Conservation (phyloP, 2,888 invertebrate species). For the Diachrysia chrysitis region DNA sequence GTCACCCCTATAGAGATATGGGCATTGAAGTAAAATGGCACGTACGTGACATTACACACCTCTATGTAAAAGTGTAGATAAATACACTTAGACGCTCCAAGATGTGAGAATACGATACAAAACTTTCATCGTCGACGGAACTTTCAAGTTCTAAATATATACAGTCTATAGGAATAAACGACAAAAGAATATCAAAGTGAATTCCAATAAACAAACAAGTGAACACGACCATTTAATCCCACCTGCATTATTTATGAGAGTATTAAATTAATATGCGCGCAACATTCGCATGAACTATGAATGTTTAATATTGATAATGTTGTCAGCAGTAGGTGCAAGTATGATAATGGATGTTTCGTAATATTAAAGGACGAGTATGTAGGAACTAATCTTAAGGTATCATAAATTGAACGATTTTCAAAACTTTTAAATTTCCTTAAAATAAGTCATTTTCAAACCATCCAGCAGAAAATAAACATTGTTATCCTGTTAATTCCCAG, state of each 20-base stretch:
- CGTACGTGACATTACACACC: constrained; percentile 9
- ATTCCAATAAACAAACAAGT: constrained; percentile 32
- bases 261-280: constrained; percentile 57
- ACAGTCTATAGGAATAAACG: neutral
- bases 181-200: constrained; percentile 18
- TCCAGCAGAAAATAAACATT: too few species aligned
- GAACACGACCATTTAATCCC: constrained; percentile 39
- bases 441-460: too few species aligned
- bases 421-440: too few species aligned
- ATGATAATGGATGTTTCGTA: constrained; percentile 35
- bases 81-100: neutral
- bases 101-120: constrained; percentile 26
- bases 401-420: too few species aligned
- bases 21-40: too few species aligned
- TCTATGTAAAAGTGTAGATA: neutral
- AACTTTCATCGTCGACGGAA: neutral
- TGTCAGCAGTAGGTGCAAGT: constrained; percentile 22
- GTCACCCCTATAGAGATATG: too few species aligned
- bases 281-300: constrained; percentile 51
- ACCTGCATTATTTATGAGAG: constrained; percentile 51
- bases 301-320: constrained; percentile 55
- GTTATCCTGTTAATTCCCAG: too few species aligned
- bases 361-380: constrained; percentile 5
- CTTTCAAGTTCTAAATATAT: neutral
- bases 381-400: neutral